phyloP scores from a whole-genome alignment of 2,888 invertebrate genomes.

The Eueremaeus valkanovi region DNA sequence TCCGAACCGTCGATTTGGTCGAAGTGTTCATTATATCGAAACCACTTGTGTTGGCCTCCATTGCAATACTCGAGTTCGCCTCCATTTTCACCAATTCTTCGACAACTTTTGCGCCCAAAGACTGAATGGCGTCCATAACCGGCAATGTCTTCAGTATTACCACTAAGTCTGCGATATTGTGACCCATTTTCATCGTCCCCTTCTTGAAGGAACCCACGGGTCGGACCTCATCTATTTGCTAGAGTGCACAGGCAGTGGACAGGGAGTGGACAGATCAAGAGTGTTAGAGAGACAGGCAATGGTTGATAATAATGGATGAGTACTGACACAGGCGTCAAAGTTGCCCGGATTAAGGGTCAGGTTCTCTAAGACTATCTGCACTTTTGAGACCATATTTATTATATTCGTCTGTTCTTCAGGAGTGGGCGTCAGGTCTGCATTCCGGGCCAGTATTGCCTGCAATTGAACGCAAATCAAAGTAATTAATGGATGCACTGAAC shows the following conservation, averaged over 20 bases:
- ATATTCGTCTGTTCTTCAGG: constrained; percentile 87
- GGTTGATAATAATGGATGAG: constrained; percentile 12
- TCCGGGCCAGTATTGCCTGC: constrained; percentile 57
- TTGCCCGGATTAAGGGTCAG: constrained; percentile 87
- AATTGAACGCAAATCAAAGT: background rate
- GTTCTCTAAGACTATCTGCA: constrained; percentile 90
- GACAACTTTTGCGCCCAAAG: constrained; percentile 77
- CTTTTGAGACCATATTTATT: constrained; percentile 85
- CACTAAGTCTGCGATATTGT: constrained; percentile 92
- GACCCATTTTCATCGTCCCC: constrained; percentile 92
- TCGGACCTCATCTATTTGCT: constrained; percentile 88
- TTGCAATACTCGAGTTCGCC: constrained; percentile 49
- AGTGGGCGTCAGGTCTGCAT: constrained; percentile 84
- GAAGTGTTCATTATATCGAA: constrained; percentile 73
- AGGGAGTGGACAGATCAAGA: background rate
- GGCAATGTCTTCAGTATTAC: constrained; percentile 94
- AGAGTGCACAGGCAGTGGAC: background rate
- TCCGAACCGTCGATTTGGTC: constrained; percentile 76
- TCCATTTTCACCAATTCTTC: constrained; percentile 71
- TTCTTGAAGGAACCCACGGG: constrained; percentile 98
- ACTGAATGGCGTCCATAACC: constrained; percentile 90
- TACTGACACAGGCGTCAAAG: constrained; percentile 76
- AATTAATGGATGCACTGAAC: background rate
- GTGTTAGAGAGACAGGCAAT: no score
- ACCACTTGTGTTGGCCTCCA: constrained; percentile 56